These are phyloP conservation scores for Bufotes viridis DNA, from an alignment of 2,797 vertebrate species.

Conservation along the genomic window DNA sequence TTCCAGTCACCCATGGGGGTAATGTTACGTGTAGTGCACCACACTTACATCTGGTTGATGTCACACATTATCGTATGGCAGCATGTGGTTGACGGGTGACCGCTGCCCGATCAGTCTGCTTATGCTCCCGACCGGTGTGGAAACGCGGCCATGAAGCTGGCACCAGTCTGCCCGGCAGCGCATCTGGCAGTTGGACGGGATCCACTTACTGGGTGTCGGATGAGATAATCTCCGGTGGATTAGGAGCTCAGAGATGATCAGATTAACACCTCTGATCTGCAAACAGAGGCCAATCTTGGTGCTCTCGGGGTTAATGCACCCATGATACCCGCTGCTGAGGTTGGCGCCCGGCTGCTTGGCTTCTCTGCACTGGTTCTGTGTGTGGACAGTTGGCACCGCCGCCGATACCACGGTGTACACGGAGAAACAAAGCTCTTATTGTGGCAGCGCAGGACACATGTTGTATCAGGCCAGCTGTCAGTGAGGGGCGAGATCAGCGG, in stretches of 20 bases:
- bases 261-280: slow-evolving; percentile 44
- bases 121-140: neutral
- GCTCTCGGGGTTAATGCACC: slow-evolving; percentile 11
- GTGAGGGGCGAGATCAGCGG: neutral
- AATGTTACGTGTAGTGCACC: too few relatives aligned
- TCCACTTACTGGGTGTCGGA: slow-evolving; percentile 8
- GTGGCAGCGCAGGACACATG: slow-evolving; percentile 18
- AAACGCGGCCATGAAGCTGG: neutral
- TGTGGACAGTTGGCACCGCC: neutral
- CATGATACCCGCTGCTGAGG: neutral
- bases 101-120: too few relatives aligned
- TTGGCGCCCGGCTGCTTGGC: neutral
- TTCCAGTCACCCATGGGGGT: too few relatives aligned
- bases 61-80: too few relatives aligned
- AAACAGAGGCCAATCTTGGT: neutral
- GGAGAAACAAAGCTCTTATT: slow-evolving; percentile 31
- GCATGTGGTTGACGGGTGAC: too few relatives aligned
- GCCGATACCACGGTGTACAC: neutral
- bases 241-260: slow-evolving; percentile 28
- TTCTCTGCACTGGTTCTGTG: neutral
- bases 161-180: neutral
- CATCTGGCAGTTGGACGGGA: neutral
- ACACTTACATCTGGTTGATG: too few relatives aligned
- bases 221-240: slow-evolving; percentile 39
- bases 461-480: slow-evolving; percentile 38